Percentiles rank a stretch among this genome's conserved stretches.
phyloP scores from a whole-genome alignment of 2,113 vertebrate species.

The Gymnarchus niloticus region DNA sequence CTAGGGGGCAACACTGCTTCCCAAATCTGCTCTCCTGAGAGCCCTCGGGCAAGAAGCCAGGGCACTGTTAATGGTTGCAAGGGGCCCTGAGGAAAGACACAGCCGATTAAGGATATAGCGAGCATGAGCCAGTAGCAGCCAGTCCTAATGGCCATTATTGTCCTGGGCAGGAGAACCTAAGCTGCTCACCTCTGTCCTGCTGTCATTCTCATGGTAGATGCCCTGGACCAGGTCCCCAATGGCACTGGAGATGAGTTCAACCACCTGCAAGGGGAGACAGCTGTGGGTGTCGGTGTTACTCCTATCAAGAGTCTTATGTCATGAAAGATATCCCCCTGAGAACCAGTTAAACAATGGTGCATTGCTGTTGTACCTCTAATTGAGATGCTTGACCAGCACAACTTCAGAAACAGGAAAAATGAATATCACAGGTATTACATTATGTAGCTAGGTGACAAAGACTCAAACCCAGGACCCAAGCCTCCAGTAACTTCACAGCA shows the following conservation, averaged over 20 bases:
- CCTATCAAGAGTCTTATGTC: not conserved
- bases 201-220: conserved; percentile 80
- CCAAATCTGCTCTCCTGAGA: not conserved
- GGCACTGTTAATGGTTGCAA: not conserved
- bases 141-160: not conserved
- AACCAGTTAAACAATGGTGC: not conserved
- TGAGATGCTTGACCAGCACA: not conserved
- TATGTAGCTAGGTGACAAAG: not conserved
- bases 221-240: conserved; percentile 95
- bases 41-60: not conserved
- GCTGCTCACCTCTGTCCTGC: conserved; percentile 69
- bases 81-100: not conserved
- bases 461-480: not conserved
- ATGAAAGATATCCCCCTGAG: not conserved
- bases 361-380: not conserved
- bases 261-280: conserved; percentile 67
- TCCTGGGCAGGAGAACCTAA: not conserved
- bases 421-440: not conserved
- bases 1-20: not conserved
- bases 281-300: not conserved
- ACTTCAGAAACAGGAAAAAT: not conserved
- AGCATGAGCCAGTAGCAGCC: not conserved
- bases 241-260: conserved; percentile 90
- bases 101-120: not conserved
- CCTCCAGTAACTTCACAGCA: not conserved